A percentile compares a stretch with the other conserved stretches of the same genome.
These are phyloP conservation scores for Nesometra sesokonis DNA, from an alignment of 35 echinoderm and acorn worm species.

Conservation along the genomic window DNA sequence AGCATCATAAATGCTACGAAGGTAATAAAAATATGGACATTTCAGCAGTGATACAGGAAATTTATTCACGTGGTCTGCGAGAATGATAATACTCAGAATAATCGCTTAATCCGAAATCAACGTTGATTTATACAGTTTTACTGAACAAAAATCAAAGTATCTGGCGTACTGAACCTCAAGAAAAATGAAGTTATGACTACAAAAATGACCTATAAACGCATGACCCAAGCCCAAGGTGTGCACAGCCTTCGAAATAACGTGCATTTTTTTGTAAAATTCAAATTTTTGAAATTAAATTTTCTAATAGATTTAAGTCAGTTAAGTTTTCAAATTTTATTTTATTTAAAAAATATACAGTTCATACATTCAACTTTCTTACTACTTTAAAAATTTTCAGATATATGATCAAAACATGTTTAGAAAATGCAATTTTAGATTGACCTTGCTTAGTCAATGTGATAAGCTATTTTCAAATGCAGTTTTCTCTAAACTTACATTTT, in stretches of 20 bases:
- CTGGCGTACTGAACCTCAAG: background rate
- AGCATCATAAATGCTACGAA: background rate
- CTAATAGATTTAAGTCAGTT: no score
- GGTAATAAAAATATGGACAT: background rate
- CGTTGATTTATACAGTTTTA: background rate
- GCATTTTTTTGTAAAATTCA: no score
- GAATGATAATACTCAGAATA: background rate
- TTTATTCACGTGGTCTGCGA: background rate
- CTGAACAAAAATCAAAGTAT: background rate
- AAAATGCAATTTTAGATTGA: no score
- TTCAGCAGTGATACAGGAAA: background rate
- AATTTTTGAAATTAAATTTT: no score
- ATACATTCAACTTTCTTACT: no score
- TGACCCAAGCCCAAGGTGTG: background rate
- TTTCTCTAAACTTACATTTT: no score
- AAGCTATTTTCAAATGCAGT: no score
- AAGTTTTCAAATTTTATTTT: no score
- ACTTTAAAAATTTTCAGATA: no score
- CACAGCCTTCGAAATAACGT: background rate
- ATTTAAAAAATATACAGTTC: no score
- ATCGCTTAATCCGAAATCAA: background rate
- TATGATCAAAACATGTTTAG: no score
- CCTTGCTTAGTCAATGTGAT: no score
- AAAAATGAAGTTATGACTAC: background rate
- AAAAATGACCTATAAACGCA: background rate